Conservation (phyloP, 2,797 vertebrate genomes). For the Hoplostethus atlanticus region DNA sequence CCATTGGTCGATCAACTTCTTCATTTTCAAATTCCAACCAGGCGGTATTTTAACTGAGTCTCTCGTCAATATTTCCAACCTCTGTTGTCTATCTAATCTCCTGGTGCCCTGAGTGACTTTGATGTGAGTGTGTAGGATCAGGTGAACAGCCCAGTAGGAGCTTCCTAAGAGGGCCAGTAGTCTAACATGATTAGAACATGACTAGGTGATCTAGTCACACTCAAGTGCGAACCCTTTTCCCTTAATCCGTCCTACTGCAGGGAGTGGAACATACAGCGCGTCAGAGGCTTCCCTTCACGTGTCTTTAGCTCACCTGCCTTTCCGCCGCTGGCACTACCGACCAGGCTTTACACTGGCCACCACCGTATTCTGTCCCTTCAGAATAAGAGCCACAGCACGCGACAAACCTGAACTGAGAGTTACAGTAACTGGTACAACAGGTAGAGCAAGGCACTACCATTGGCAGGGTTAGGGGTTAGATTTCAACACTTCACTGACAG, state of each 20-base stretch:
- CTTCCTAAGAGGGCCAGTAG: neutral
- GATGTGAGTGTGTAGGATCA: neutral
- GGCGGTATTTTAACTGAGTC: too few relatives aligned
- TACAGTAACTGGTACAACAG: too few relatives aligned
- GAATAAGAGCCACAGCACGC: neutral
- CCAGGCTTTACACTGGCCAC: neutral
- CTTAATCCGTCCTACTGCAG: conserved; percentile 48
- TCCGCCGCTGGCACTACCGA: neutral
- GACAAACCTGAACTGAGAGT: too few relatives aligned
- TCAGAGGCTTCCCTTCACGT: conserved; percentile 36
- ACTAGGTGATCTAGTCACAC: conserved; percentile 11
- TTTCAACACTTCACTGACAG: too few relatives aligned
- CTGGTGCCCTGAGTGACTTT: neutral
- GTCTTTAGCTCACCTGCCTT: conserved; percentile 33
- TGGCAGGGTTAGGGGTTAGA: too few relatives aligned
- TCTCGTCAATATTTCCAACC: too few relatives aligned
- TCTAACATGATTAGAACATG: conserved; percentile 49
- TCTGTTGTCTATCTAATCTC: too few relatives aligned
- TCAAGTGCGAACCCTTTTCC: conserved; percentile 50
- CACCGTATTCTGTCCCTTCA: neutral
- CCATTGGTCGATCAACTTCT: too few relatives aligned
- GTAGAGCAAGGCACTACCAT: too few relatives aligned
- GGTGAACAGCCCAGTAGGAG: conserved; percentile 19
- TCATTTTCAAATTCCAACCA: too few relatives aligned
- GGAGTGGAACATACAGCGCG: neutral